A percentile compares a stretch with the other conserved stretches of the same genome.
These are phyloP conservation scores for Ecdyonurus torrentis DNA, from an alignment of 2,888 invertebrate species.

Conservation along the genomic window DNA sequence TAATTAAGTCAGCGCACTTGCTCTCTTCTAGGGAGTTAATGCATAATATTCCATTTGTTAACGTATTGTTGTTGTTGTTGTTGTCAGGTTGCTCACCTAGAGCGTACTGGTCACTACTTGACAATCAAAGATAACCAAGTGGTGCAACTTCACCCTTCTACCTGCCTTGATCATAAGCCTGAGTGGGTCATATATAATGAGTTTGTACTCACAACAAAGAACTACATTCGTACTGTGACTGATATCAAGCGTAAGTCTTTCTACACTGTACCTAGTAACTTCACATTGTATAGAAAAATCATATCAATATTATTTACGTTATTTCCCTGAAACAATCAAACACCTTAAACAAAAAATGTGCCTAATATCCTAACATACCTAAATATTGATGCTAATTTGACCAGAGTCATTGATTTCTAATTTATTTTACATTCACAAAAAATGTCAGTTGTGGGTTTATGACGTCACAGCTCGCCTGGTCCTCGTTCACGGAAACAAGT, in stretches of 20 bases:
- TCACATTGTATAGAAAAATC: neutral
- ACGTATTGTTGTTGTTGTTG: too few species aligned
- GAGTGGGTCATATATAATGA: conserved; percentile 99
- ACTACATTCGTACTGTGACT: conserved; percentile 97
- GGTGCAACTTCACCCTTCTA: conserved; percentile 96
- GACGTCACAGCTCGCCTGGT: too few species aligned
- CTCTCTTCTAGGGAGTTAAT: too few species aligned
- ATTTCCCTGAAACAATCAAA: conserved; percentile 8
- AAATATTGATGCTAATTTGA: too few species aligned
- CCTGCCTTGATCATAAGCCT: conserved; percentile 97
- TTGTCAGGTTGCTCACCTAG: conserved; percentile 80
- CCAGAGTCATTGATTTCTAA: too few species aligned
- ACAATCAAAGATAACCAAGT: conserved; percentile 99
- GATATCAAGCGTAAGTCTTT: conserved; percentile 89
- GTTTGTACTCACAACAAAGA: conserved; percentile 98
- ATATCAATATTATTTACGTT: neutral
- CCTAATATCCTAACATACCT: too few species aligned
- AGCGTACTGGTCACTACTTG: conserved; percentile 93
- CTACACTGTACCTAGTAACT: neutral
- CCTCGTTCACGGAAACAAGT: too few species aligned
- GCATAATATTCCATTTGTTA: too few species aligned
- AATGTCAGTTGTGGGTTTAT: too few species aligned
- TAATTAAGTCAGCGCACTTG: too few species aligned
- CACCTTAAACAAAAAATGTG: too few species aligned
- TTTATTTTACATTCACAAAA: too few species aligned